Conservation (phyloP, 1,140 invertebrate genomes). For the Dysdera silvatica region DNA sequence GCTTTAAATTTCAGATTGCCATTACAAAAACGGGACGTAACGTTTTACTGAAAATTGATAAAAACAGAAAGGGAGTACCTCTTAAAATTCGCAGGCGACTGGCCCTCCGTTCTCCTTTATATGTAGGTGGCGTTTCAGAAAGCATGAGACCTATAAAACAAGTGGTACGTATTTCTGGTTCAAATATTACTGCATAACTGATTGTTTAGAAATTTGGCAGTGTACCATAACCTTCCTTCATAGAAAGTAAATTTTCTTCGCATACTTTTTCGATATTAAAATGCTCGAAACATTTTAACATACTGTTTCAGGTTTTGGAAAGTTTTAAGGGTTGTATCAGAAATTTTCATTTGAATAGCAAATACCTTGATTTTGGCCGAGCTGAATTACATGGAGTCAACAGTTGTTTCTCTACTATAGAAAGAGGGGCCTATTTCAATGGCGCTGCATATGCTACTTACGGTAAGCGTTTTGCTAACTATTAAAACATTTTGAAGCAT, state of each 20-base stretch:
- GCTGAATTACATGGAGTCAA: conserved; percentile 65
- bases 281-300: neutral
- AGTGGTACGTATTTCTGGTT: conserved; percentile 5
- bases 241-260: neutral
- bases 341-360: conserved; percentile 63
- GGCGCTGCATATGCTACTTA: conserved; percentile 73
- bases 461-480: conserved; percentile 50
- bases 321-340: conserved; percentile 75
- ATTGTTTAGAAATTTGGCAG: neutral
- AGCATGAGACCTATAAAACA: conserved; percentile 14
- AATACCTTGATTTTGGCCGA: conserved; percentile 58
- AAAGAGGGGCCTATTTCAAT: conserved; percentile 75
- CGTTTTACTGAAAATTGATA: conserved; percentile 60
- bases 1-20: conserved; percentile 49
- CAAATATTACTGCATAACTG: neutral
- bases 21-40: conserved; percentile 55
- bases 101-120: conserved; percentile 60
- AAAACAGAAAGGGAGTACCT: conserved; percentile 52
- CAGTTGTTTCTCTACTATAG: conserved; percentile 76
- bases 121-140: conserved; percentile 58
- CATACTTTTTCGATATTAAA: neutral
- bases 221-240: neutral
- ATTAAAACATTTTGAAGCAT: neutral
- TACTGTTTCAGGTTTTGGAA: conserved; percentile 51
- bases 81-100: conserved; percentile 57